These are phyloP conservation scores for Anguilla japonica DNA, from an alignment of 2,113 vertebrate species.

Conservation along the genomic window DNA sequence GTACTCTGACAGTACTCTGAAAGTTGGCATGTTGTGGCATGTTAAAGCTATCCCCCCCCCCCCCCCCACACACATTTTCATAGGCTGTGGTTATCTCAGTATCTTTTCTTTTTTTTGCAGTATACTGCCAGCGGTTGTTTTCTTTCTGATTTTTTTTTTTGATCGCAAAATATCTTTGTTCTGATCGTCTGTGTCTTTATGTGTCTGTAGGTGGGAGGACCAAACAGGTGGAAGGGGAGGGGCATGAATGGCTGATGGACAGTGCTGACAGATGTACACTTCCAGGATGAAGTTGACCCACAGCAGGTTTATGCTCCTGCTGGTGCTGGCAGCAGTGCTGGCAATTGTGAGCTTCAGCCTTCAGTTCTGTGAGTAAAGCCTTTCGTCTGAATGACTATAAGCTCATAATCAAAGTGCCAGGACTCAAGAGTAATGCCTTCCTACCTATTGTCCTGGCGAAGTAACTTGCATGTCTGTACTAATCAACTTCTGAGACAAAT, in stretches of 20 bases:
- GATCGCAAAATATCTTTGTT: neutral
- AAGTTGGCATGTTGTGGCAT: too few relatives aligned
- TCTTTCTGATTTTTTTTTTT: neutral
- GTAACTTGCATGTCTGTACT: too few relatives aligned
- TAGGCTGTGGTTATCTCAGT: too few relatives aligned
- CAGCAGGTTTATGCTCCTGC: conserved; percentile 89
- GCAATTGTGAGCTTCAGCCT: conserved; percentile 91
- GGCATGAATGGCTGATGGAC: conserved; percentile 78
- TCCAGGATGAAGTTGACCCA: conserved; percentile 89
- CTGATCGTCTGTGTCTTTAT: neutral
- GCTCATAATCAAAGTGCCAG: too few relatives aligned
- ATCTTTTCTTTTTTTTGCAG: too few relatives aligned
- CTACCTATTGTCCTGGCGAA: too few relatives aligned
- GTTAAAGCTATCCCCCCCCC: too few relatives aligned
- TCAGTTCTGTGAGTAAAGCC: conserved; percentile 85
- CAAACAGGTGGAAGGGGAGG: conserved; percentile 52
- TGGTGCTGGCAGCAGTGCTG: conserved; percentile 84
- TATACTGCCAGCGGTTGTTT: neutral
- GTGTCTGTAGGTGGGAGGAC: conserved; percentile 18
- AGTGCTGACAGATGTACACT: conserved; percentile 46
- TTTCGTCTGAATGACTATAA: neutral
- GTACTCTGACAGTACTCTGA: too few relatives aligned
- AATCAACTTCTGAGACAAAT: too few relatives aligned
- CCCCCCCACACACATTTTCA: too few relatives aligned
- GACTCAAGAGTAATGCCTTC: too few relatives aligned